Conservation (phyloP, 2,113 vertebrate genomes). For the Parotia lawesii region DNA sequence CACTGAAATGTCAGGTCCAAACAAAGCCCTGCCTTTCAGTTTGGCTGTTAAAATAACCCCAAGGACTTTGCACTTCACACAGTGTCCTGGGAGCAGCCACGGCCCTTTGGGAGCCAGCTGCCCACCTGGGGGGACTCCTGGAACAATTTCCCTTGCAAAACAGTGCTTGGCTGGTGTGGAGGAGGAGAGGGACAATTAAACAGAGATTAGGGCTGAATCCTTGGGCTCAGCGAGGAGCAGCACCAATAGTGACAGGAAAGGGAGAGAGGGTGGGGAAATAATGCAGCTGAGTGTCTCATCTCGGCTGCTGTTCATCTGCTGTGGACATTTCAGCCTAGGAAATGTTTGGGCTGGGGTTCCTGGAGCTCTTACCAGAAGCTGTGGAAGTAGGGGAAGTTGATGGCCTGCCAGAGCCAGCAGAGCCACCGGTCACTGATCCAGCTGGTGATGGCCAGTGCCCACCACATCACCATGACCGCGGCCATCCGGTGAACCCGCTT, state of each 20-base stretch:
- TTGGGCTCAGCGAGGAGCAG: not conserved
- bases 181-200: not conserved
- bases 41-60: not conserved
- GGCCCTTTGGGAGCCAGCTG: not conserved
- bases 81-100: not conserved
- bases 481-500: conserved; percentile 72
- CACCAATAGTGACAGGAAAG: not conserved
- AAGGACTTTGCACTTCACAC: not conserved
- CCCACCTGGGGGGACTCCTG: not conserved
- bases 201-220: not conserved
- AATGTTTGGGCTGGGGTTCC: not conserved
- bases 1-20: not conserved
- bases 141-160: not conserved
- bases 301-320: not conserved
- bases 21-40: not conserved
- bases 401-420: conserved; percentile 85
- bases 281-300: not conserved
- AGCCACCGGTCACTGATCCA: conserved; percentile 89
- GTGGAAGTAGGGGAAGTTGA: conserved; percentile 91
- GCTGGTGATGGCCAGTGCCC: conserved; percentile 84
- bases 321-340: not conserved
- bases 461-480: conserved; percentile 71
- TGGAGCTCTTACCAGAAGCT: conserved; percentile 85
- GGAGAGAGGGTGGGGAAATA: not conserved
- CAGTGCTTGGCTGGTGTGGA: not conserved